Percentiles rank a stretch among this genome's conserved stretches.
phyloP scores from a whole-genome alignment of 2,888 invertebrate genomes.

The Campoplex capitator region DNA sequence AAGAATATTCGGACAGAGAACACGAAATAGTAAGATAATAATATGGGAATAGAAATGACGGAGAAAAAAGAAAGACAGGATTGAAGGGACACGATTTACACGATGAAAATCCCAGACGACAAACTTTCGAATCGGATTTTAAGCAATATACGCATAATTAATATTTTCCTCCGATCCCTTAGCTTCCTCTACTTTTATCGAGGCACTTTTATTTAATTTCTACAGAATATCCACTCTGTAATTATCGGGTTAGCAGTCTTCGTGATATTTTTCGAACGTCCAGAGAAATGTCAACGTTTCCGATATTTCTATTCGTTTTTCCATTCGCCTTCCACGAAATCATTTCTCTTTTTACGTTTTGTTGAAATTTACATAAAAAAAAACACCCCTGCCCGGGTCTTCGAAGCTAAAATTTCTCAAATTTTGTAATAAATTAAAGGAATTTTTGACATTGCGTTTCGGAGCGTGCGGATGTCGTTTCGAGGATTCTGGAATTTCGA shows the following conservation, averaged over 20 bases:
- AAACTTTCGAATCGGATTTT: constrained; percentile 45
- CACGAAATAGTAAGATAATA: neutral
- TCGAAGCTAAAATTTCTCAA: neutral
- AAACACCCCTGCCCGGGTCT: neutral
- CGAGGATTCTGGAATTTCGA: neutral
- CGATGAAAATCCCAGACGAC: constrained; percentile 14
- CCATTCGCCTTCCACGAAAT: neutral
- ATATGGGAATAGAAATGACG: neutral
- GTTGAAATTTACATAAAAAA: neutral
- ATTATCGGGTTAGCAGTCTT: neutral
- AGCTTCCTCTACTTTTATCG: neutral
- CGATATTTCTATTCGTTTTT: neutral
- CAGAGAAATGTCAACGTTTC: neutral
- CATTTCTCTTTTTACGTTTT: neutral
- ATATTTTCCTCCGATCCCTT: neutral
- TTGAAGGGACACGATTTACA: neutral
- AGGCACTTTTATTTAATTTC: neutral
- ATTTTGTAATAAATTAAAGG: neutral
- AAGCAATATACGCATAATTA: neutral
- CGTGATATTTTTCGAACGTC: neutral
- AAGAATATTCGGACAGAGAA: constrained; percentile 5
- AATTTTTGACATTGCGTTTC: neutral
- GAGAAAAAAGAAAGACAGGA: neutral
- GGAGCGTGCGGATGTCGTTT: neutral
- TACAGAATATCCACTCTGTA: neutral